Evolutionary conservation across 2,113 vertebrate species (phyloP).

Genomic region (Gracilinanus agilis): DNA sequence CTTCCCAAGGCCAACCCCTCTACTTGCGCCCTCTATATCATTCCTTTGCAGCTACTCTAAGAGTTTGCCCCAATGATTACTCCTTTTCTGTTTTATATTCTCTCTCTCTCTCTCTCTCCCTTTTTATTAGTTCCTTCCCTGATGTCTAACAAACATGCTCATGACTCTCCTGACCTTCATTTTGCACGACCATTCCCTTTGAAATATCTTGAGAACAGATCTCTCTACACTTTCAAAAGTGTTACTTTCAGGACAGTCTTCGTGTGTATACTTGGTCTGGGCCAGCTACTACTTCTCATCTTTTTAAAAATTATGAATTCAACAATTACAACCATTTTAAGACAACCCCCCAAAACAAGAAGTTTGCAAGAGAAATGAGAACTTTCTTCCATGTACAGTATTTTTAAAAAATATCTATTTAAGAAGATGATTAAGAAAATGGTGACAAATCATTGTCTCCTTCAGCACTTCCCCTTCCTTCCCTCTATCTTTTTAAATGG

Average conservation of each 20-base stretch:
- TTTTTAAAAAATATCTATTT: background rate
- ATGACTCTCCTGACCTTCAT: background rate
- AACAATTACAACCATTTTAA: background rate
- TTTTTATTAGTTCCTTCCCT: background rate
- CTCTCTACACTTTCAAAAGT: background rate
- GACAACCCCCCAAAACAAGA: background rate
- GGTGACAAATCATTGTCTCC: background rate
- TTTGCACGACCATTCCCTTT: background rate
- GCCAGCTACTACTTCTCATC: background rate
- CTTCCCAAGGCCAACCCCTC: background rate
- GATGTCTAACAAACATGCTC: background rate
- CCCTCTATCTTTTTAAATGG: background rate
- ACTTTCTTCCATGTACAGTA: background rate
- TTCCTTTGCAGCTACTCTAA: background rate
- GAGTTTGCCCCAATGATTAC: background rate
- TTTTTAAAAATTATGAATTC: background rate
- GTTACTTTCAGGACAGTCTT: background rate
- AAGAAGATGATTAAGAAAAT: background rate
- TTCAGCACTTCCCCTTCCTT: background rate
- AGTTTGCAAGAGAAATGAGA: background rate
- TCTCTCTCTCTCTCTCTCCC: background rate
- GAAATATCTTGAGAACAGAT: background rate
- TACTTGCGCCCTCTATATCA: background rate
- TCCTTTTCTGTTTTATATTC: background rate
- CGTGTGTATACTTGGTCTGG: background rate